Evolutionary conservation across 64 coral and sea anemone genomes (phyloP).

Genomic region (Dendronephthya gigantea): DNA sequence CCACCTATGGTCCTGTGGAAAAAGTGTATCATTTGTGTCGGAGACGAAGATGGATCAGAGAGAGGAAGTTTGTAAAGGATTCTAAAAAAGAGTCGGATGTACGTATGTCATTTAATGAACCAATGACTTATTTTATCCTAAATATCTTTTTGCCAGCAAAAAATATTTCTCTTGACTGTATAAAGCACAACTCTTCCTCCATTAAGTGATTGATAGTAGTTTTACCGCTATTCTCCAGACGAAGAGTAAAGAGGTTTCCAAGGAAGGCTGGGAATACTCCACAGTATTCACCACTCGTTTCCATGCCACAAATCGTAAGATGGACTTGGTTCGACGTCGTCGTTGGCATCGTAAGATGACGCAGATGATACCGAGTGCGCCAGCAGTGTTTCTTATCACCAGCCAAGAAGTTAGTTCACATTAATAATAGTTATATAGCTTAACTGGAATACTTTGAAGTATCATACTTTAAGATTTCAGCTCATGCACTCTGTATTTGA

Average conservation of each 20-base stretch:
- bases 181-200: too few relatives aligned
- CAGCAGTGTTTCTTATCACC: slow-evolving; percentile 65
- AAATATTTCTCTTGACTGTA: too few relatives aligned
- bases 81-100: slow-evolving; percentile 61
- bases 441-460: background rate
- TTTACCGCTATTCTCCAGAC: background rate
- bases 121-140: too few relatives aligned
- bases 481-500: too few relatives aligned
- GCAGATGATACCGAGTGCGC: slow-evolving; percentile 60
- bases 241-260: slow-evolving; percentile 48
- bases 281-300: slow-evolving; percentile 93
- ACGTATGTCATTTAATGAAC: background rate
- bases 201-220: background rate
- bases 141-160: too few relatives aligned
- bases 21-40: slow-evolving; percentile 88
- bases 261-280: slow-evolving; percentile 88
- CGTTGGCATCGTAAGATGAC: slow-evolving; percentile 95
- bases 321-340: slow-evolving; percentile 77
- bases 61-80: slow-evolving; percentile 52
- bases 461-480: background rate
- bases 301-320: slow-evolving; percentile 90
- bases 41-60: slow-evolving; percentile 64
- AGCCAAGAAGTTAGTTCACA: slow-evolving; percentile 8
- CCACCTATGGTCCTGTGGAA: slow-evolving; percentile 68
- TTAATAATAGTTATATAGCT: background rate